A percentile compares a stretch with the other conserved stretches of the same genome.
Conservation (phyloP, 2,113 vertebrate genomes). For the Rhinoderma darwinii region DNA sequence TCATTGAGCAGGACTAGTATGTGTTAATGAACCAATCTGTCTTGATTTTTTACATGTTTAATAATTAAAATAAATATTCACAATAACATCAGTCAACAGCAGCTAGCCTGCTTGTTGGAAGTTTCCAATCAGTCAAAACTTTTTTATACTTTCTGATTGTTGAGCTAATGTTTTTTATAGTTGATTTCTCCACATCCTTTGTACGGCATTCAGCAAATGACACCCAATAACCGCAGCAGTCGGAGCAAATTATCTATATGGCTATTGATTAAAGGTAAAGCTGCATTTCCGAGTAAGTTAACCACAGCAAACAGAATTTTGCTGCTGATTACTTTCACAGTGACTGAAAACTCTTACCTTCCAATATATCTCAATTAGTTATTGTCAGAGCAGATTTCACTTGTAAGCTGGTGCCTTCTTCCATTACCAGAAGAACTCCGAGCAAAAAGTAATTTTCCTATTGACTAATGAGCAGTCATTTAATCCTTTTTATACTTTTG, state of each 20-base stretch:
- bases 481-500: neutral
- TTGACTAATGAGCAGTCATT: slow-evolving; percentile 6
- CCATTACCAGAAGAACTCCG: neutral
- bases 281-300: neutral
- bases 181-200: too few relatives aligned
- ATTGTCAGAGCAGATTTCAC: slow-evolving; percentile 36
- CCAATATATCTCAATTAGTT: neutral
- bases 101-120: too few relatives aligned
- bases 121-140: too few relatives aligned
- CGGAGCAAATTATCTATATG: neutral
- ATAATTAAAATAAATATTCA: too few relatives aligned
- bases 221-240: neutral
- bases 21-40: too few relatives aligned
- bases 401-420: neutral
- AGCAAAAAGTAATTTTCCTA: slow-evolving; percentile 20
- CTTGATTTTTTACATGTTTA: too few relatives aligned
- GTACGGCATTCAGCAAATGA: too few relatives aligned
- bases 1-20: too few relatives aligned
- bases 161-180: too few relatives aligned
- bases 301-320: neutral
- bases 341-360: neutral
- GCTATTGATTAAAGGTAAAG: neutral
- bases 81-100: too few relatives aligned
- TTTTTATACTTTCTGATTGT: too few relatives aligned
- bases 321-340: neutral